A percentile compares a stretch with the other conserved stretches of the same genome.
Conservation (phyloP, 2,888 invertebrate species). For the Scaptomyza tumidula region DNA sequence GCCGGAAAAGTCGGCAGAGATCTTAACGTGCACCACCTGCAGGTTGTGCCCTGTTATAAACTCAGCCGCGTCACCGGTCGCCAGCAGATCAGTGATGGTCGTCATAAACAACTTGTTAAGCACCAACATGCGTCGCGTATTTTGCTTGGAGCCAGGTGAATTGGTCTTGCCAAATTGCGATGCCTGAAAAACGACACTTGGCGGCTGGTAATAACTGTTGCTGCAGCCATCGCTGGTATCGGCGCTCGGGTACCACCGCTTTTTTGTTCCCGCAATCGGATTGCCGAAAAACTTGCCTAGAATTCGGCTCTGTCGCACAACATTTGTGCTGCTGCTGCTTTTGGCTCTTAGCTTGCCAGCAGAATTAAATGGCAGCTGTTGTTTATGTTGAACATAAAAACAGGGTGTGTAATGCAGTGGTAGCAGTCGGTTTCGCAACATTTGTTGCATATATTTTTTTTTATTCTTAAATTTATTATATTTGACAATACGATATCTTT, state of each 20-base stretch:
- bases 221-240: conserved; percentile 14
- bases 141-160: conserved; percentile 84
- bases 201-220: conserved; percentile 26
- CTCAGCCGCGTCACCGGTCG: conserved; percentile 88
- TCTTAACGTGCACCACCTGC: conserved; percentile 90
- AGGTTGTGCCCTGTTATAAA: conserved; percentile 87
- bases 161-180: conserved; percentile 60
- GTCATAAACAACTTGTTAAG: conserved; percentile 93
- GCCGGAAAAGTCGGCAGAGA: conserved; percentile 88
- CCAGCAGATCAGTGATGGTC: conserved; percentile 91
- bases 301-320: conserved; percentile 75
- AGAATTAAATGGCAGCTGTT: not conserved
- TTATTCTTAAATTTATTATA: not conserved
- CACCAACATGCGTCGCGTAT: conserved; percentile 87
- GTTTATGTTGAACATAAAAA: not conserved
- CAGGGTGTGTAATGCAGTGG: conserved; percentile 15
- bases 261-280: conserved; percentile 79
- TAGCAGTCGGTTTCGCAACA: conserved; percentile 49
- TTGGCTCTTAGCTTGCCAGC: conserved; percentile 22
- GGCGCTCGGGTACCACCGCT: conserved; percentile 78
- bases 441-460: conserved; percentile 13
- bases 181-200: conserved; percentile 51
- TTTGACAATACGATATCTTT: not conserved
- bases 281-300: conserved; percentile 82
- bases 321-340: conserved; percentile 16